phyloP scores from a whole-genome alignment of 1,140 invertebrate genomes.

The Triops longicaudatus region DNA sequence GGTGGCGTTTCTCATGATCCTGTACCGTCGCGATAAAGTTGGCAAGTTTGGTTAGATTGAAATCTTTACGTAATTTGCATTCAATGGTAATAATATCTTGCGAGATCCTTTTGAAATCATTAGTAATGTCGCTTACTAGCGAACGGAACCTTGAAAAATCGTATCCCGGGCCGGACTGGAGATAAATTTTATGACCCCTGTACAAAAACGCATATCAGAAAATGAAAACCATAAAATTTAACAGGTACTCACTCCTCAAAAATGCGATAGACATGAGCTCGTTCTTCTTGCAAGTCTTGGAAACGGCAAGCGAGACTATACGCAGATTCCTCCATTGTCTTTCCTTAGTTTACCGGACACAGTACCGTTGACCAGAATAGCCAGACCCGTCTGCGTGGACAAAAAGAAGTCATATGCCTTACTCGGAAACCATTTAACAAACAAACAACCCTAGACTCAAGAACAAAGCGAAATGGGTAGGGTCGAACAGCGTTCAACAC shows the following conservation, averaged over 20 bases:
- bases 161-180: slow-evolving; percentile 25
- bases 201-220: slow-evolving; percentile 5
- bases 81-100: slow-evolving; percentile 29
- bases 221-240: neutral
- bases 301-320: slow-evolving; percentile 19
- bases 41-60: slow-evolving; percentile 19
- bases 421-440: neutral
- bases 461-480: neutral
- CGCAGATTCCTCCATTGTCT: neutral
- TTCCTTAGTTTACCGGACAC: neutral
- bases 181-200: slow-evolving; percentile 30
- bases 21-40: slow-evolving; percentile 21
- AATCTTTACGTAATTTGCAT: slow-evolving; percentile 21
- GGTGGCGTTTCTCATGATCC: slow-evolving; percentile 24
- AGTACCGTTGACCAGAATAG: neutral
- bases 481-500: neutral
- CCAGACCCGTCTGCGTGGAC: neutral
- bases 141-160: slow-evolving; percentile 27
- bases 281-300: slow-evolving; percentile 26
- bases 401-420: neutral
- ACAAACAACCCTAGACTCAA: neutral
- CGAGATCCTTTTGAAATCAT: slow-evolving; percentile 29
- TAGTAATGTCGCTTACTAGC: slow-evolving; percentile 26
- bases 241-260: slow-evolving; percentile 26
- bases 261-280: slow-evolving; percentile 23